phyloP scores from a whole-genome alignment of 2,113 vertebrate genomes.

The Rhodinocichla rosea region DNA sequence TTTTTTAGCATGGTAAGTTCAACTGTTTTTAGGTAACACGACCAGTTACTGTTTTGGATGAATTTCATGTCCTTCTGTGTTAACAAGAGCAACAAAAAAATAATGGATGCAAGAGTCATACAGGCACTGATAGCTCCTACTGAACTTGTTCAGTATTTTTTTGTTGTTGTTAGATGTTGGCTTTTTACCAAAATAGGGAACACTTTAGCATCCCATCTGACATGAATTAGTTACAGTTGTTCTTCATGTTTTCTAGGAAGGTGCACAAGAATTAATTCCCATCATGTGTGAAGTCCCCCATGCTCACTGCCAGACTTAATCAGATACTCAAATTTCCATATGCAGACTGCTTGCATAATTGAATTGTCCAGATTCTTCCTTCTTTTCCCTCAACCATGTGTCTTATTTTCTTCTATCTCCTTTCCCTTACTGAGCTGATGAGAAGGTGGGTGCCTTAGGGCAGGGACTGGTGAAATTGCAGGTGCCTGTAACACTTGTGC shows the following conservation, averaged over 20 bases:
- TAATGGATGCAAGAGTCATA: background rate
- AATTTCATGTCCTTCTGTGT: background rate
- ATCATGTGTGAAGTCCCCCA: background rate
- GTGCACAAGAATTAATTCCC: background rate
- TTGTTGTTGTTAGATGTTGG: background rate
- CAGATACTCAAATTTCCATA: background rate
- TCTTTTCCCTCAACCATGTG: rapidly evolving
- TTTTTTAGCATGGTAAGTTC: background rate
- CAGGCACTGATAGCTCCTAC: background rate
- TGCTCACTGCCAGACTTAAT: background rate
- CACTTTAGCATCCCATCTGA: background rate
- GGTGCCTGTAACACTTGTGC: background rate
- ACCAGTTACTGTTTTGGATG: background rate
- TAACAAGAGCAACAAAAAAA: background rate
- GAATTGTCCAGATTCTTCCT: background rate
- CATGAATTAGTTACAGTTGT: background rate
- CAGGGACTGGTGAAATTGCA: background rate
- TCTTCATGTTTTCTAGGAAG: background rate
- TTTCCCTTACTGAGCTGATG: background rate
- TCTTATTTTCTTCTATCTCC: background rate
- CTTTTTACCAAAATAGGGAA: background rate
- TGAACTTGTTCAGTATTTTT: background rate
- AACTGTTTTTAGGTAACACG: background rate
- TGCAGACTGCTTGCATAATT: background rate
- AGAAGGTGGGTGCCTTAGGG: background rate